A percentile compares a stretch with the other conserved stretches of the same genome.
phyloP scores from a whole-genome alignment of 2,888 invertebrate genomes.

The Metallyticus violacea region DNA sequence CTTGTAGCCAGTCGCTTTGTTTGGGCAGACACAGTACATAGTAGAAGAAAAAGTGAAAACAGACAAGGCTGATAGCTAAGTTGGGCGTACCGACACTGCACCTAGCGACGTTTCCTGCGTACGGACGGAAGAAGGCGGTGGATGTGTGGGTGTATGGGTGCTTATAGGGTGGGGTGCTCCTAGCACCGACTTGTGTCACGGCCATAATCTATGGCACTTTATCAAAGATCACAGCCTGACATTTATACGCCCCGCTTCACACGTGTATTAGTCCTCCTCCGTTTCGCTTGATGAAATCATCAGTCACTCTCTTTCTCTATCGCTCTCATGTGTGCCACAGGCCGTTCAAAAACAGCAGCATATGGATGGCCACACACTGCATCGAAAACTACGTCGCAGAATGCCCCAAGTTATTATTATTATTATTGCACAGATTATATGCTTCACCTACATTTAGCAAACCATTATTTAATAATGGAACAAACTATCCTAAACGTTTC shows the following conservation, averaged over 20 bases:
- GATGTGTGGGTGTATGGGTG: background rate
- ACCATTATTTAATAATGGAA: too few relatives aligned
- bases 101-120: background rate
- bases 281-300: constrained; percentile 19
- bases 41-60: background rate
- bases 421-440: too few relatives aligned
- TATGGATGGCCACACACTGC: background rate
- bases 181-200: constrained; percentile 4
- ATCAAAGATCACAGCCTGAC: constrained; percentile 26
- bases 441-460: too few relatives aligned
- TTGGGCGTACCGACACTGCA: background rate
- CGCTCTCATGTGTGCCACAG: constrained; percentile 12
- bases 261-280: constrained; percentile 20
- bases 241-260: constrained; percentile 26
- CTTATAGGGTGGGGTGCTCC: background rate
- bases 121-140: background rate
- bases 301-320: constrained; percentile 15
- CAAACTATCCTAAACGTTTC: too few relatives aligned
- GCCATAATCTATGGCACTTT: constrained; percentile 16
- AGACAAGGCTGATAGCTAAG: too few relatives aligned
- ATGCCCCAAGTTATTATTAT: too few relatives aligned
- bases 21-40: background rate
- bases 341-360: background rate
- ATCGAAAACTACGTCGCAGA: background rate
- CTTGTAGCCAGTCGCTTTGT: background rate